phyloP scores from a whole-genome alignment of 2,888 invertebrate species.

The Hirtodrosophila histrioides region DNA sequence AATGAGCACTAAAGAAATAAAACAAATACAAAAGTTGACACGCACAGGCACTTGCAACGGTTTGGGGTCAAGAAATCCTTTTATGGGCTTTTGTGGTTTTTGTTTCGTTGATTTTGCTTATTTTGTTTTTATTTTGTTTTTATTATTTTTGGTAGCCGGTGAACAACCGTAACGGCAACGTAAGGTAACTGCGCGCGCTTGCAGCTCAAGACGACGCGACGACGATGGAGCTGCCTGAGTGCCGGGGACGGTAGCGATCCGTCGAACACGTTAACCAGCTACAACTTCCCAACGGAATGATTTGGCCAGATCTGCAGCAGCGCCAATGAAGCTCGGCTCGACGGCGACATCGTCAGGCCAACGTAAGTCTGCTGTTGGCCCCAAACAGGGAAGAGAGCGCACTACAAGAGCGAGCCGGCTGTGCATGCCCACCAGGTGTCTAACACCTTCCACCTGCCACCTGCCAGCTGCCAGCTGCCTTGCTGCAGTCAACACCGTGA shows the following conservation, averaged over 20 bases:
- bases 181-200: slow-evolving; percentile 43
- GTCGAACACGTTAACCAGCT: slow-evolving; percentile 69
- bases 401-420: slow-evolving; percentile 13
- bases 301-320: slow-evolving; percentile 64
- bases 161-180: slow-evolving; percentile 12
- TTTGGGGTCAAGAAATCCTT: slow-evolving; percentile 39
- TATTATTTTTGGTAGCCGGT: neutral
- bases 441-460: neutral
- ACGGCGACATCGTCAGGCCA: slow-evolving; percentile 3
- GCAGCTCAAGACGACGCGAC: slow-evolving; percentile 14
- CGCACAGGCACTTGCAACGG: slow-evolving; percentile 14
- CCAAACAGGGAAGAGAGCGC: slow-evolving; percentile 18
- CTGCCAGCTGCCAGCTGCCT: too few relatives aligned
- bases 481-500: slow-evolving; percentile 8
- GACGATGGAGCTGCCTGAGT: slow-evolving; percentile 7
- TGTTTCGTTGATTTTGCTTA: neutral
- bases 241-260: slow-evolving; percentile 35
- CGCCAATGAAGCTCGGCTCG: slow-evolving; percentile 49
- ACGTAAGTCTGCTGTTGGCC: slow-evolving; percentile 17
- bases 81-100: neutral
- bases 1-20: slow-evolving; percentile 5
- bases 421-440: neutral
- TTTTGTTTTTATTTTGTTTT: too few relatives aligned
- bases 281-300: slow-evolving; percentile 75
- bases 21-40: slow-evolving; percentile 18